Evolutionary conservation across 2,888 invertebrate species (phyloP).

Genomic region (Gerosis bhagava): DNA sequence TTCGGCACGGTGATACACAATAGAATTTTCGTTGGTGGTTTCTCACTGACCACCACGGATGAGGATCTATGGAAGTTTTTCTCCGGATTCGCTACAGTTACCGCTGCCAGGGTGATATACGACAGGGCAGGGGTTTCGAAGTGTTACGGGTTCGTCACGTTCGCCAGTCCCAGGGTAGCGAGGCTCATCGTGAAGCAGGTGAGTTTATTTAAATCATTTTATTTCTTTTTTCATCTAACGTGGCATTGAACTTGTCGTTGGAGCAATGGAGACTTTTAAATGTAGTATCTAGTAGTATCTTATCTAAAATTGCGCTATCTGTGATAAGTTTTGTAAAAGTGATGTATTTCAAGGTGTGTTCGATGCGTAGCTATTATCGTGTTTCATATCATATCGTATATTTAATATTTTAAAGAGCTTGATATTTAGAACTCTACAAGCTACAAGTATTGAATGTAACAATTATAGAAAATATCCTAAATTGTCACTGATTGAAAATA

Average conservation of each 20-base stretch:
- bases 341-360: conserved; percentile 15
- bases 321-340: conserved; percentile 14
- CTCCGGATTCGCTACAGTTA: conserved; percentile 94
- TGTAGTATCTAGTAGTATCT: conserved; percentile 7
- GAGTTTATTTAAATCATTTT: conserved; percentile 33
- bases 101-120: conserved; percentile 96
- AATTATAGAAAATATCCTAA: too few species aligned
- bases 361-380: background rate
- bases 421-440: too few species aligned
- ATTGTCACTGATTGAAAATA: too few species aligned
- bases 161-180: conserved; percentile 75
- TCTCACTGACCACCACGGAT: conserved; percentile 96
- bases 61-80: conserved; percentile 95
- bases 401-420: too few species aligned
- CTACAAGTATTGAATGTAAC: too few species aligned
- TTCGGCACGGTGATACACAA: conserved; percentile 95
- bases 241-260: conserved; percentile 23
- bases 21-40: conserved; percentile 97
- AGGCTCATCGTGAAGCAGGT: conserved; percentile 79
- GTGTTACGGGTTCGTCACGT: conserved; percentile 93
- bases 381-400: too few species aligned
- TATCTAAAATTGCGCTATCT: conserved; percentile 10
- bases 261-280: conserved; percentile 7
- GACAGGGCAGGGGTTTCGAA: conserved; percentile 97
- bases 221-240: conserved; percentile 29